Evolutionary conservation across 2,888 invertebrate species (phyloP), one percentile per base, ranked within the genome.

Genomic region (Chorisops tibialis): DNA sequence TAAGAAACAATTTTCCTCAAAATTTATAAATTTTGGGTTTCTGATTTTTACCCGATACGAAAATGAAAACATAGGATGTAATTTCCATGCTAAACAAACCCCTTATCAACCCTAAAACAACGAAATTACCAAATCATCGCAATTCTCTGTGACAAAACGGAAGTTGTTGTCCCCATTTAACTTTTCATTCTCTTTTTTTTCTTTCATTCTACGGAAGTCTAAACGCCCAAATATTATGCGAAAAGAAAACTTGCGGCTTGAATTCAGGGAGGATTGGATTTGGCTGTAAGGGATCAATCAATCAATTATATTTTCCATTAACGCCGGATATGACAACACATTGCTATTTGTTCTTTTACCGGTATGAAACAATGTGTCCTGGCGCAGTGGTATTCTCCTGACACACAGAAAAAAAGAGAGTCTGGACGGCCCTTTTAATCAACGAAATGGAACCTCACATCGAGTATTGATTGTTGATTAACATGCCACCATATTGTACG

Each of bases 221-320:
- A 37, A 9, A 37, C 9, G 12, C 37, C 11, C 41, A 41, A 41
- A 41, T 16, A 12, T n/a, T 41, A 12, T 41, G 14, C 7, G 6
- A 7, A 54, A 62, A 59, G 51, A 61, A 48, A 63, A 65, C 63
- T 62, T 30, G 30, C 9, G 30, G 30, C n/a, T 30, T 30, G 30
- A 30, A 30, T 9, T 30, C 9, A 30, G 3, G 30, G 30, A 30
- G 35, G 35, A 35, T 50, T 35, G 35, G 30, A 12, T 14, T 11
- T 18, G 49, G 14, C 49, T n/a, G 30, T 30, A 56, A 19, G 56
- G 66, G 65, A 69, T 68, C 69, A 70, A 70, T 70, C 69, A 69
- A 69, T 70, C 69, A 70, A 69, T 70, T 70, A 69, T 66, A 69
- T 67, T 69, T 70, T 70, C 70, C 70, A 70, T 70, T 70, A 70